phyloP scores from a whole-genome alignment of 1,140 invertebrate genomes.

The Leptestheria dahalacensis region DNA sequence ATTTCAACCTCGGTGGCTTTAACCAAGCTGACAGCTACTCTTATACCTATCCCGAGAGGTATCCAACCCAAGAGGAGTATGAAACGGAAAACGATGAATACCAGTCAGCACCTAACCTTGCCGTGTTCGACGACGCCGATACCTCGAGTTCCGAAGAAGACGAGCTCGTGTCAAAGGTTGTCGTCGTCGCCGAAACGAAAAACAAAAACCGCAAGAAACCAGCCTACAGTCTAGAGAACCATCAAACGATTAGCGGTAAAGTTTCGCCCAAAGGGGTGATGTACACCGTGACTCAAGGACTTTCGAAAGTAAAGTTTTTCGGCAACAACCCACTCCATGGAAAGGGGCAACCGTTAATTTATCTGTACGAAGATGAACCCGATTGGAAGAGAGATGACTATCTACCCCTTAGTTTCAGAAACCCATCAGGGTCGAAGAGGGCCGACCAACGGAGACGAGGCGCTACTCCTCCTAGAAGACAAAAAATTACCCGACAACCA shows the following conservation, averaged over 20 bases:
- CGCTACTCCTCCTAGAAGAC: no score
- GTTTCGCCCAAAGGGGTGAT: slow-evolving; percentile 13
- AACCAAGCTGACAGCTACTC: no score
- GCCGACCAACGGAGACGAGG: no score
- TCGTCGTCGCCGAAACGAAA: neutral
- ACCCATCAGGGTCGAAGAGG: no score
- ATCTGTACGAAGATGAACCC: neutral
- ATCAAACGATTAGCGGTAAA: neutral
- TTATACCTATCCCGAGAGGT: no score
- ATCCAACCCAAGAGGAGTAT: no score
- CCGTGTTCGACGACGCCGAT: neutral
- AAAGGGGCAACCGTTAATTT: neutral
- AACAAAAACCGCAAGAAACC: neutral
- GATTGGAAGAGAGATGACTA: neutral
- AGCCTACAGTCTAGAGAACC: neutral
- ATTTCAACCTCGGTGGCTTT: no score
- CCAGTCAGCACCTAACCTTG: neutral
- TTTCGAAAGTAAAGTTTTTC: slow-evolving; percentile 12
- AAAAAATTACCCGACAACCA: no score
- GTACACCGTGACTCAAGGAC: slow-evolving; percentile 9
- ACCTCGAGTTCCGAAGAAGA: slow-evolving; percentile 2
- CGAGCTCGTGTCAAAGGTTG: no score
- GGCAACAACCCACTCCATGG: slow-evolving; percentile 7
- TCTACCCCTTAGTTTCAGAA: neutral
- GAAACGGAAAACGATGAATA: no score